Percentiles rank a stretch among this genome's conserved stretches.
Evolutionary conservation across 2,888 invertebrate species (phyloP).

Genomic region (Drosophila phalerata): DNA sequence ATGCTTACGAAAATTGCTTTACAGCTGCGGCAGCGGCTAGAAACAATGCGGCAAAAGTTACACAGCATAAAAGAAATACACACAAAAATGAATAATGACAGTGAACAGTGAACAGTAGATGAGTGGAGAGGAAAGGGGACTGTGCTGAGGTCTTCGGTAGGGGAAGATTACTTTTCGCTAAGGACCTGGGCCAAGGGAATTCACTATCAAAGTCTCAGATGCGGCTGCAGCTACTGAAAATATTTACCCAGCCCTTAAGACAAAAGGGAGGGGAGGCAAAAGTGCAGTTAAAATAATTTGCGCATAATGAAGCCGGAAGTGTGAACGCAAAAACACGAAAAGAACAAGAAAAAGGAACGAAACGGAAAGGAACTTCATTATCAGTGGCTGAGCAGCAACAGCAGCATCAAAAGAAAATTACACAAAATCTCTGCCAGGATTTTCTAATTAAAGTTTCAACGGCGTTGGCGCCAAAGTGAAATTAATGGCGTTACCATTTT

Average conservation of each 20-base stretch:
- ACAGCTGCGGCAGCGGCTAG: constrained; percentile 68
- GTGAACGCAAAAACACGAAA: constrained; percentile 69
- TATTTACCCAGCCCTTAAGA: constrained; percentile 39
- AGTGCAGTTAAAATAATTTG: constrained; percentile 80
- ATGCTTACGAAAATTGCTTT: constrained; percentile 78
- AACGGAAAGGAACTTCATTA: constrained; percentile 76
- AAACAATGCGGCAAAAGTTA: constrained; percentile 80
- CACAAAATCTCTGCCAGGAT: constrained; percentile 72
- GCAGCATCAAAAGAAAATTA: constrained; percentile 70
- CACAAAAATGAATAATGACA: constrained; percentile 78
- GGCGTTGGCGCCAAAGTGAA: constrained; percentile 75
- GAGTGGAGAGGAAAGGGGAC: constrained; percentile 12
- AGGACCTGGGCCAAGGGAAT: constrained; percentile 50
- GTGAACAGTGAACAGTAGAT: constrained; percentile 38
- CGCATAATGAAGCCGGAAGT: constrained; percentile 80
- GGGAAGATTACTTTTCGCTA: constrained; percentile 55
- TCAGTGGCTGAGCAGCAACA: constrained; percentile 48
- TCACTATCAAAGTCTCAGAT: constrained; percentile 60
- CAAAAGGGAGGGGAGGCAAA: constrained; percentile 24
- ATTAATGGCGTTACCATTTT: constrained; percentile 71
- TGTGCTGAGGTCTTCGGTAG: not conserved
- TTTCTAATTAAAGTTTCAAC: constrained; percentile 79
- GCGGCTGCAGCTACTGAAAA: constrained; percentile 53
- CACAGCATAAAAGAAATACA: constrained; percentile 75
- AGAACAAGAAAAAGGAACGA: constrained; percentile 66